These are phyloP conservation scores for Parazoanthus atlanticus DNA, from an alignment of 92 coral and sea anemone species.

Conservation along the genomic window DNA sequence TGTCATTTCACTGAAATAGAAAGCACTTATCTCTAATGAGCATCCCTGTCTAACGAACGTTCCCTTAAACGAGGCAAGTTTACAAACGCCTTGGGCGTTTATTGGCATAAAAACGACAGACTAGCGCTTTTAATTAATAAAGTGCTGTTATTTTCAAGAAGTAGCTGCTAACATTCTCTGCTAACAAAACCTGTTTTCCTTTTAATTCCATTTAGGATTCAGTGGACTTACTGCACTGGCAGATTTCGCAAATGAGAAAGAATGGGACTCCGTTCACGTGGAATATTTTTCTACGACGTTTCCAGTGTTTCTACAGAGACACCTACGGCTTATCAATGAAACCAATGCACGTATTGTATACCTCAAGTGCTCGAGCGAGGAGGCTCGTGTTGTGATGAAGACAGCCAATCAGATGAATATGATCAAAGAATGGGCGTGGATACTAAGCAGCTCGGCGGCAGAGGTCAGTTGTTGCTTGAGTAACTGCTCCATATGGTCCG, in stretches of 20 bases:
- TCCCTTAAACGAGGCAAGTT: too few species aligned
- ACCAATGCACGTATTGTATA: not conserved
- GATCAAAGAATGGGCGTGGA: not conserved
- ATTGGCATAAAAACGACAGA: too few species aligned
- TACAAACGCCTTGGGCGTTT: too few species aligned
- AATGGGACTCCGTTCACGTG: not conserved
- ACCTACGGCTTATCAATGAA: not conserved
- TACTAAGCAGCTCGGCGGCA: not conserved
- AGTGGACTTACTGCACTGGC: not conserved
- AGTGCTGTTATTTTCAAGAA: too few species aligned
- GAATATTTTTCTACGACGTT: not conserved
- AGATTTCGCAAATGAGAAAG: conserved; percentile 5
- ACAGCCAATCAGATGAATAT: not conserved
- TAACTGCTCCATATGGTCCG: too few species aligned
- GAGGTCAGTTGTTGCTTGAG: not conserved
- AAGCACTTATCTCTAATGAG: too few species aligned
- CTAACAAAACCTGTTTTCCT: not conserved
- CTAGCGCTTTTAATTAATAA: too few species aligned
- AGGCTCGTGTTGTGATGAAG: not conserved
- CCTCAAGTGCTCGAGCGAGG: conserved; percentile 1
- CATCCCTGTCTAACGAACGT: too few species aligned
- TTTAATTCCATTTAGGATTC: conserved; percentile 5
- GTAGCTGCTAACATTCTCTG: too few species aligned
- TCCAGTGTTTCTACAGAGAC: not conserved
- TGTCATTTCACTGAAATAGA: too few species aligned